Evolutionary conservation across 2,888 invertebrate species (phyloP), one percentile per base, ranked within the genome.

Genomic region (Agonopterix alstromeriana): DNA sequence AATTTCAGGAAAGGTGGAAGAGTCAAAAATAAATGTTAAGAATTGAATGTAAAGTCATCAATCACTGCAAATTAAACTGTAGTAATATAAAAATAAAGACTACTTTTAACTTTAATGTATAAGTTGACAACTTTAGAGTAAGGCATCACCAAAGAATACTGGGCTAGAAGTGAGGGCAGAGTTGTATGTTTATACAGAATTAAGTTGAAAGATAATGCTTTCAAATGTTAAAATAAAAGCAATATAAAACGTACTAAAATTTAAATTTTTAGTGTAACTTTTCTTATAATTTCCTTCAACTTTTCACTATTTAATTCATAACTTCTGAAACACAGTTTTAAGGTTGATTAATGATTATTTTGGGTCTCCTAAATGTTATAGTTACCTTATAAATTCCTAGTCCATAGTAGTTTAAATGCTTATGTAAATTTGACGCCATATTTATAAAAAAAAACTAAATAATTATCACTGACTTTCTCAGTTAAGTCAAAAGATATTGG

Each of bases 341-440:
- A 27, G 5, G 7, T 27, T 27, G 27, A 27, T 27, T 27, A 27
- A 5, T 27, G 27, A 27, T 27, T 27, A 27, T 27, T 27, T 27
- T 27, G 27, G 27, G 27, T 76, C 67, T 72, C 67, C 65, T 65
- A 60, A 61, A 55, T 53, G 60, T 48, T 52, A 35, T 68, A 70
- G 83, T 85, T 84, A 85, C 84, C 85, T 61, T 73, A 69, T 67
- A 68, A 42, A 42, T 42, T 42, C 70, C 86, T 86, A 86, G 86
- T 86, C 86, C 74, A 73, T 81, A 79, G 73, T 57, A 60, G 63
- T 74, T 66, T 74, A 68, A 48, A 47, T 63, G 81, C 76, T 80
- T 77, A 63, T 85, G 82, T 85, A 84, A 70, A 82, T 80, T 72
- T 64, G 58, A 52, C 59, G 64, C 65, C 52, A 61, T 60, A 56